Evolutionary conservation across 2,888 invertebrate species (phyloP).

Genomic region (Euclidia mi): DNA sequence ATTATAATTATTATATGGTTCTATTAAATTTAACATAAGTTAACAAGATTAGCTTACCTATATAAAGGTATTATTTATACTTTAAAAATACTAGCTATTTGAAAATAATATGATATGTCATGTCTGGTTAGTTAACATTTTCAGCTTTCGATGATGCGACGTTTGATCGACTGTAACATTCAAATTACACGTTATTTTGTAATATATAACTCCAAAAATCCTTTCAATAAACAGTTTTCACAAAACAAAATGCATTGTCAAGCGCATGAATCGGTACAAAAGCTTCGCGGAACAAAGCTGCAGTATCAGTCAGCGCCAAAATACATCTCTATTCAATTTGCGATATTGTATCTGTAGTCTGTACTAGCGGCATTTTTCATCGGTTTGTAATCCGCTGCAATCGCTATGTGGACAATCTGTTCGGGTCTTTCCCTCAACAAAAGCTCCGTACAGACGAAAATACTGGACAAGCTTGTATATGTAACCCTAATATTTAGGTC

Average conservation of each 20-base stretch:
- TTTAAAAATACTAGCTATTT: too few species aligned
- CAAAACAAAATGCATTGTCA: constrained; percentile 31
- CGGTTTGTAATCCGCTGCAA: constrained; percentile 75
- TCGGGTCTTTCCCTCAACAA: constrained; percentile 58
- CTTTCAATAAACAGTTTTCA: not conserved
- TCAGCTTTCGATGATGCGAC: too few species aligned
- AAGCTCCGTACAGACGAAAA: constrained; percentile 48
- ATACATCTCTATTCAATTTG: constrained; percentile 79
- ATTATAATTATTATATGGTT: too few species aligned
- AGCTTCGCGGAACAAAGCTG: constrained; percentile 65
- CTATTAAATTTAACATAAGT: too few species aligned
- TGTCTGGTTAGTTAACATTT: too few species aligned
- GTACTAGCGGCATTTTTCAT: constrained; percentile 76
- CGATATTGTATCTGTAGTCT: constrained; percentile 71
- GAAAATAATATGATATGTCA: too few species aligned
- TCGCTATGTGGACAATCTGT: constrained; percentile 58
- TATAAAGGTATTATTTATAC: too few species aligned
- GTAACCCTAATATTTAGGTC: constrained; percentile 21
- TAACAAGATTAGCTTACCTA: too few species aligned
- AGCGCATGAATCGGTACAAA: constrained; percentile 38
- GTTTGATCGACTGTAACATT: too few species aligned
- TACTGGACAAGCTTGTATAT: constrained; percentile 27
- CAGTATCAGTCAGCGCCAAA: constrained; percentile 62
- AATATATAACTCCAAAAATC: too few species aligned
- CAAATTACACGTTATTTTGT: too few species aligned